Conservation (phyloP, 2,113 vertebrate species). For the Rhea pennata region DNA sequence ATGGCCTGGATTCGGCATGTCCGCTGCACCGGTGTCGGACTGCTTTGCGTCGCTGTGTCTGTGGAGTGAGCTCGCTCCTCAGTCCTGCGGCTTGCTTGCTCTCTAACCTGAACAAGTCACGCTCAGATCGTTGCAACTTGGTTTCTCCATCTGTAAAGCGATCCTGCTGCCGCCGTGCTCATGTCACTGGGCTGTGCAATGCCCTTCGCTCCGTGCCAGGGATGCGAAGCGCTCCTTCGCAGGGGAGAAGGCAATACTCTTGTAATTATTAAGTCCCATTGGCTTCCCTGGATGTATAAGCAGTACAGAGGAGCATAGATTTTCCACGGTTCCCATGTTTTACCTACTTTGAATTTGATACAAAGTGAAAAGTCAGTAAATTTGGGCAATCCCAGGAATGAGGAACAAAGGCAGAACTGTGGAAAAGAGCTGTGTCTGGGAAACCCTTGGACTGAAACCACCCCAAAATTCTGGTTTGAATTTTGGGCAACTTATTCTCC, state of each 20-base stretch:
- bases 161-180: not conserved
- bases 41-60: too few species aligned
- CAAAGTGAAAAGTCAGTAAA: not conserved
- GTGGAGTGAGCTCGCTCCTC: not conserved
- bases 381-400: not conserved
- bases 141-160: not conserved
- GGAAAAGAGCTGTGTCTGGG: not conserved
- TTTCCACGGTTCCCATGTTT: not conserved
- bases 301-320: rapidly evolving
- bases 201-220: too few species aligned
- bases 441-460: not conserved
- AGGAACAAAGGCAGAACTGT: not conserved
- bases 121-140: not conserved
- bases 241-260: rapidly evolving
- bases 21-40: too few species aligned
- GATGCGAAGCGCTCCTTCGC: rapidly evolving
- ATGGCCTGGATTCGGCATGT: too few species aligned
- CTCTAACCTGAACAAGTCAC: not conserved
- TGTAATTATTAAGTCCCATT: rapidly evolving
- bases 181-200: not conserved
- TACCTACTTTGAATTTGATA: not conserved
- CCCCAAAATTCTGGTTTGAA: not conserved
- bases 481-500: not conserved
- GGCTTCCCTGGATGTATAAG: rapidly evolving
- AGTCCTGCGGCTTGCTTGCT: not conserved